Evolutionary conservation across 2,113 vertebrate genomes (phyloP).

Genomic region (Oxygymnocypris stewartii): DNA sequence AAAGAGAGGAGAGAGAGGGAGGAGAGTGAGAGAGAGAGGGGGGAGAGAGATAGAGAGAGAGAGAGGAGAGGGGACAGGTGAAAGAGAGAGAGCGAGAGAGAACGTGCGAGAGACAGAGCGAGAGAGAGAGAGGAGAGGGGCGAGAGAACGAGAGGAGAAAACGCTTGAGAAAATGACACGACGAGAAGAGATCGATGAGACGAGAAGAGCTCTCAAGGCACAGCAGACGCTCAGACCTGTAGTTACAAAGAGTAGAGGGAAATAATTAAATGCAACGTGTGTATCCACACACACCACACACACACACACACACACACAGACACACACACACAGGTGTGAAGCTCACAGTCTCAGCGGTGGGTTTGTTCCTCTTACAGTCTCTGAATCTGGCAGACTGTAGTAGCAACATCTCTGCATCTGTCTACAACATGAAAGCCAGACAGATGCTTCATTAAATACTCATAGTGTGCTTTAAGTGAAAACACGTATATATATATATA

Average conservation of each 20-base stretch:
- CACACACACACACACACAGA: background rate
- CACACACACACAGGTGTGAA: background rate
- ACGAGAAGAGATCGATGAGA: background rate
- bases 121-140: slow-evolving; percentile 26
- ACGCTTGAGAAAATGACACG: slow-evolving; percentile 35
- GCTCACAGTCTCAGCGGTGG: background rate
- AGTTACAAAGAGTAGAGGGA: background rate
- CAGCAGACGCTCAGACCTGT: slow-evolving; percentile 21
- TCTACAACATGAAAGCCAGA: background rate
- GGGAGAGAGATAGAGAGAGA: too few relatives aligned
- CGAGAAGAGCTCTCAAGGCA: background rate
- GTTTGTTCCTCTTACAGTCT: background rate
- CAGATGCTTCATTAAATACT: background rate
- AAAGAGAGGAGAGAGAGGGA: too few relatives aligned
- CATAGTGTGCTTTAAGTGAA: background rate
- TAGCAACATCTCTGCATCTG: background rate
- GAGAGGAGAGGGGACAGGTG: too few relatives aligned
- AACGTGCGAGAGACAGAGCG: slow-evolving; percentile 21
- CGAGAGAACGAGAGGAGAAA: background rate
- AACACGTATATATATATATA: background rate
- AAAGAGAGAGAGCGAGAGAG: too few relatives aligned
- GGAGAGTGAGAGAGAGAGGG: too few relatives aligned
- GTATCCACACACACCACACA: background rate
- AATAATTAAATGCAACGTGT: background rate
- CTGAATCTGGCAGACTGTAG: background rate